Evolutionary conservation across 2,113 vertebrate genomes (phyloP).

Genomic region (Nothocercus nigrocapillus): DNA sequence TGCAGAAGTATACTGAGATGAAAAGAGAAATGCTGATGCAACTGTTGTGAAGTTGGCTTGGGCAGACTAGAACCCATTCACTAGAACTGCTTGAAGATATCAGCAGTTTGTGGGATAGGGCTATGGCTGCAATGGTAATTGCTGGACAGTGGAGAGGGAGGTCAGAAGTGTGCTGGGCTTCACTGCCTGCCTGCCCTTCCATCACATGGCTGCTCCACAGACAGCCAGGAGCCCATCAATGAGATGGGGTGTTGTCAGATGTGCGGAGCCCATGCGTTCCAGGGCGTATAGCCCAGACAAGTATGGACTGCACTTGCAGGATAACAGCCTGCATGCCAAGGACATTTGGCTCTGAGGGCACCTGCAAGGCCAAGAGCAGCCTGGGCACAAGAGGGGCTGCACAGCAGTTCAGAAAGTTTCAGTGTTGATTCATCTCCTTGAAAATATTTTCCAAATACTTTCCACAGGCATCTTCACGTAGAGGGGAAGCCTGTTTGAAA

Average conservation of each 20-base stretch:
- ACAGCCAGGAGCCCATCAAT: background rate
- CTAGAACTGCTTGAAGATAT: background rate
- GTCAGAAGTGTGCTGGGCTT: background rate
- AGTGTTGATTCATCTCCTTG: background rate
- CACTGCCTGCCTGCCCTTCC: background rate
- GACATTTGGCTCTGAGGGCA: background rate
- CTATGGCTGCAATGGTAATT: background rate
- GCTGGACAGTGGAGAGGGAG: background rate
- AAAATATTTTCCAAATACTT: background rate
- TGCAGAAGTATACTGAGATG: background rate
- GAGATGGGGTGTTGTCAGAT: background rate
- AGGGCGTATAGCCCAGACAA: background rate
- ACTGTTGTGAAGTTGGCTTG: background rate
- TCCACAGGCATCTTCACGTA: background rate
- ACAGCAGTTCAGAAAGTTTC: background rate
- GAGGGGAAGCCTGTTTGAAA: background rate
- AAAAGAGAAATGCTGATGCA: background rate
- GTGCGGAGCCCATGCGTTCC: background rate
- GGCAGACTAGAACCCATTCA: background rate
- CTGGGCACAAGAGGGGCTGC: background rate
- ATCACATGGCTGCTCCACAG: background rate
- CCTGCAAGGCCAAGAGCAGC: background rate
- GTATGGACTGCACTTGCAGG: accelerated
- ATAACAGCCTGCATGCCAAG: background rate
- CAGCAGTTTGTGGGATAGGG: background rate